Conservation (phyloP, 2,888 invertebrate species). For the Hydriomena furcata region DNA sequence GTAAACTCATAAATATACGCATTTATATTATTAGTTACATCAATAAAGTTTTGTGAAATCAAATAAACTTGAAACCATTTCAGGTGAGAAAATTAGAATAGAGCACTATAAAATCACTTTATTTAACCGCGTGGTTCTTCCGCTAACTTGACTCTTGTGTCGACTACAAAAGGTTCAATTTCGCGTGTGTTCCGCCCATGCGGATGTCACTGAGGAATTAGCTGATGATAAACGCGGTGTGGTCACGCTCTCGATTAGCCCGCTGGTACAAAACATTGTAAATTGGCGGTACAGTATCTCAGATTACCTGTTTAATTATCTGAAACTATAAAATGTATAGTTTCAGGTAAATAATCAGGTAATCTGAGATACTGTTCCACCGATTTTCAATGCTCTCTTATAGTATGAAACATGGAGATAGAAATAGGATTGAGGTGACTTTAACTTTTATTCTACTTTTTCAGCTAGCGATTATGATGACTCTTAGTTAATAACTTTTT, state of each 20-base stretch:
- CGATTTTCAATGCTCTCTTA: no score
- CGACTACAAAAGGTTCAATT: conserved; percentile 9
- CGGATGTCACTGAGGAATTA: conserved; percentile 16
- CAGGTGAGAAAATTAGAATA: conserved; percentile 11
- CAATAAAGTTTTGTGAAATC: no score
- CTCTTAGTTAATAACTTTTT: no score
- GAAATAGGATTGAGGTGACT: no score
- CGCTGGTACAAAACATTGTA: conserved; percentile 2
- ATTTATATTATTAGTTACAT: no score
- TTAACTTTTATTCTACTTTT: no score
- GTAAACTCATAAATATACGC: no score
- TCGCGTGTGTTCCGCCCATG: background rate
- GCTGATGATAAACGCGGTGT: conserved; percentile 28
- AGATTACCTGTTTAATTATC: background rate
- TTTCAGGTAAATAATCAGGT: no score
- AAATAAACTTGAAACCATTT: background rate
- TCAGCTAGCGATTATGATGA: no score
- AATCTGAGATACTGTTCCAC: no score
- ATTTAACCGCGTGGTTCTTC: background rate
- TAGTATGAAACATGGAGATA: no score
- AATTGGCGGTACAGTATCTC: background rate
- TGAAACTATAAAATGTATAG: no score
- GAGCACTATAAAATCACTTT: conserved; percentile 4
- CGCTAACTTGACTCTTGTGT: background rate
- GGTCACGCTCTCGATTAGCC: conserved; percentile 24